phyloP scores from a whole-genome alignment of 2,888 invertebrate genomes.

The Melinaea marsaeus region DNA sequence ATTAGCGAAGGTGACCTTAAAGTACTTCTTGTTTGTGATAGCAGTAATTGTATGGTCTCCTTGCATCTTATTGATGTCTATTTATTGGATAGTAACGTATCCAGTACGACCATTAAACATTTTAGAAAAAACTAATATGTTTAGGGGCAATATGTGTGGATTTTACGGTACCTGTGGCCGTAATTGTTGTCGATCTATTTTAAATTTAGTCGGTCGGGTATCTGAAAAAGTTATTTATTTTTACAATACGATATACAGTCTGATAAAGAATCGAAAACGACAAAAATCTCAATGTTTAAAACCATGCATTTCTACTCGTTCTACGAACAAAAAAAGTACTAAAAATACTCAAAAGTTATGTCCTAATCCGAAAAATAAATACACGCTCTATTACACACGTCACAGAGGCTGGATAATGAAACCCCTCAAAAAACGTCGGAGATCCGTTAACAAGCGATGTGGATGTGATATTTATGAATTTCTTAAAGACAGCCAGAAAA shows the following conservation, averaged over 20 bases:
- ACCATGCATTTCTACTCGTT: not conserved
- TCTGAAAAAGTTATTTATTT: constrained; percentile 8
- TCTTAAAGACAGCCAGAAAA: too few species aligned
- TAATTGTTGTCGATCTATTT: constrained; percentile 6
- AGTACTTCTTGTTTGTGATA: constrained; percentile 38
- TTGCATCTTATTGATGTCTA: constrained; percentile 40
- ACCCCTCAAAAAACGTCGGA: constrained; percentile 29
- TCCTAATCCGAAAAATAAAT: constrained; percentile 41
- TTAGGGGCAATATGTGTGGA: not conserved
- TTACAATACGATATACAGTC: constrained; percentile 6
- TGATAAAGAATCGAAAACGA: constrained; percentile 10
- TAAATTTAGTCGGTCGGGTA: not conserved
- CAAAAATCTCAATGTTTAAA: not conserved
- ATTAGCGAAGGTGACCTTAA: constrained; percentile 26
- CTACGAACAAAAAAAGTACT: not conserved
- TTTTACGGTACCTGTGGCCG: constrained; percentile 7
- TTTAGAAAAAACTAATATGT: constrained; percentile 18
- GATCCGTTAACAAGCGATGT: not conserved
- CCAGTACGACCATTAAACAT: constrained; percentile 36
- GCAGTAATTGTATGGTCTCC: constrained; percentile 48
- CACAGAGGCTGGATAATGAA: constrained; percentile 50
- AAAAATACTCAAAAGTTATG: constrained; percentile 13
- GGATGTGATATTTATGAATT: too few species aligned
- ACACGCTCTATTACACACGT: constrained; percentile 38
- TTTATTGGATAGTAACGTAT: constrained; percentile 44